Percentiles rank a stretch among this genome's conserved stretches.
phyloP scores from a whole-genome alignment of 2,888 invertebrate species.

The Hyposoter didymator region DNA sequence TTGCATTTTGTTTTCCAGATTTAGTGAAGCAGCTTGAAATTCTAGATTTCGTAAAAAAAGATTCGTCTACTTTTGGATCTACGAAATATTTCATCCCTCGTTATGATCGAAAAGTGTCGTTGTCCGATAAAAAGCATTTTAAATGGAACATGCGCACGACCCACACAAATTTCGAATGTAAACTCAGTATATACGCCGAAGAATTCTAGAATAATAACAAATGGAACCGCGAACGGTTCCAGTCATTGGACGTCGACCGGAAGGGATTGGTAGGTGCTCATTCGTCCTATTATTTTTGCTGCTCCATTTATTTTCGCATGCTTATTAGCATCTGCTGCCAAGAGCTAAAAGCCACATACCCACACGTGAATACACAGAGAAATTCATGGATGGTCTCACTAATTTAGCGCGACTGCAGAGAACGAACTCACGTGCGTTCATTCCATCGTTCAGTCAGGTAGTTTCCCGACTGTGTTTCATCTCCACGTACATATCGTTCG shows the following conservation, averaged over 20 bases:
- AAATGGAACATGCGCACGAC: background rate
- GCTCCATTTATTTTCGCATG: slow-evolving; percentile 53
- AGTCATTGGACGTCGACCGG: slow-evolving; percentile 20
- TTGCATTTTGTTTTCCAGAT: background rate
- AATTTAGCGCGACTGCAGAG: slow-evolving; percentile 12
- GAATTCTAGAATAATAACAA: background rate
- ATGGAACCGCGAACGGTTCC: slow-evolving; percentile 21
- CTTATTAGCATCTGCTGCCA: slow-evolving; percentile 49
- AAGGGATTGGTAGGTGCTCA: slow-evolving; percentile 43
- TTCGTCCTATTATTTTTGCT: slow-evolving; percentile 36
- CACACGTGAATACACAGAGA: background rate
- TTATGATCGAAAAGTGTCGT: background rate
- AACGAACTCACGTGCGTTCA: slow-evolving; percentile 24
- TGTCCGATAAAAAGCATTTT: background rate
- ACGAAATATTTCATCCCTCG: too few species aligned
- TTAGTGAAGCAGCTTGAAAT: background rate
- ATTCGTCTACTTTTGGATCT: too few species aligned
- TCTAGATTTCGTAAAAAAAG: background rate
- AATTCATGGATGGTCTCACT: slow-evolving; percentile 25
- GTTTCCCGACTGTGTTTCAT: slow-evolving; percentile 39
- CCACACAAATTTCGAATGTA: background rate
- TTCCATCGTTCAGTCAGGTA: slow-evolving; percentile 36
- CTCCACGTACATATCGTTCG: slow-evolving; percentile 2
- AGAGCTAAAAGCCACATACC: slow-evolving; percentile 14
- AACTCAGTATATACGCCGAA: slow-evolving; percentile 1